Percentiles rank a stretch among this genome's conserved stretches.
Conservation (phyloP, 1,140 invertebrate species). For the Drosophila sucinea region DNA sequence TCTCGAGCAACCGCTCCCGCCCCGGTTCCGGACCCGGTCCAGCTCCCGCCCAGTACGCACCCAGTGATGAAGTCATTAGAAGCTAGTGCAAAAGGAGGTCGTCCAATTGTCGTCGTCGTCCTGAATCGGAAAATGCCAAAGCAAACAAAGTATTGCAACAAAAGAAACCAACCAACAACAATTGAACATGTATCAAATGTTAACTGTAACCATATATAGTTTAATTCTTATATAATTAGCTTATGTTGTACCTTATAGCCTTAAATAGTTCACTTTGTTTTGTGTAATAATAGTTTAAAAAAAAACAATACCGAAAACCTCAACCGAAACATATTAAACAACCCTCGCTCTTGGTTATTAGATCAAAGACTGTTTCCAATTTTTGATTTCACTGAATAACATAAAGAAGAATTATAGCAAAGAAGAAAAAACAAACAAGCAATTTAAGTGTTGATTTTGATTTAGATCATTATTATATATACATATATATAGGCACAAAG, state of each 20-base stretch:
- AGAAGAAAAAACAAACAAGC: slow-evolving; percentile 11
- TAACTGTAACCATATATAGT: slow-evolving; percentile 17
- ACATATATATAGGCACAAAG: slow-evolving; percentile 48
- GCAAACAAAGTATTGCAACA: slow-evolving; percentile 37
- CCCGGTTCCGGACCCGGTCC: slow-evolving; percentile 11
- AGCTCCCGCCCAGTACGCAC: slow-evolving; percentile 31
- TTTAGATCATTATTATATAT: slow-evolving; percentile 28
- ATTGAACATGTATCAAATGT: slow-evolving; percentile 11
- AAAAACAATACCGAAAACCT: slow-evolving; percentile 1
- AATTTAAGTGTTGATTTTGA: slow-evolving; percentile 46
- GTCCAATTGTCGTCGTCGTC: not conserved
- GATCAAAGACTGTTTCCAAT: slow-evolving; percentile 64
- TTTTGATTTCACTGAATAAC: slow-evolving; percentile 38
- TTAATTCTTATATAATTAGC: slow-evolving; percentile 15
- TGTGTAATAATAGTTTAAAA: slow-evolving; percentile 32
- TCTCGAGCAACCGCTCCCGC: not conserved
- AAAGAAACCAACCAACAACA: slow-evolving; percentile 21
- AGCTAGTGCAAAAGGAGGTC: slow-evolving; percentile 23
- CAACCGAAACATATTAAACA: slow-evolving; percentile 29
- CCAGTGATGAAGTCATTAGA: slow-evolving; percentile 13
- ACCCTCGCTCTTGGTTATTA: slow-evolving; percentile 48
- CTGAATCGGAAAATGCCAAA: slow-evolving; percentile 3
- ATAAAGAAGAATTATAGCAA: slow-evolving; percentile 41
- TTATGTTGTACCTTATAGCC: slow-evolving; percentile 62
- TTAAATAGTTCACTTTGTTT: slow-evolving; percentile 52